Base-by-base conservation (phyloP, 2,797 vertebrate genomes). In the Salarias fasciatus region DNA sequence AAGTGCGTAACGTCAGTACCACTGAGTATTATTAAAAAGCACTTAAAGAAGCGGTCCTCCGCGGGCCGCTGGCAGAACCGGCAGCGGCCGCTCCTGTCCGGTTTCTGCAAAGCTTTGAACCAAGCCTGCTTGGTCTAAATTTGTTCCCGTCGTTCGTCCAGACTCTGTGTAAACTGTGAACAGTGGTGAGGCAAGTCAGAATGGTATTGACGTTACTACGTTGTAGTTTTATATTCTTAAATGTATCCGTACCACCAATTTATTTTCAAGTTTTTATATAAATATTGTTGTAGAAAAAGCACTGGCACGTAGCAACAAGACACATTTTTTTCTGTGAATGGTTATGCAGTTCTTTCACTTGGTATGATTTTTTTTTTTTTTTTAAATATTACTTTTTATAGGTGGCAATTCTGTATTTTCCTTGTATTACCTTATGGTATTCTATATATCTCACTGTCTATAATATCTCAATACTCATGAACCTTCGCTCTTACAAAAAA, bases 181-280 rank as follows among this genome's bases (percentile, higher is more conserved):
- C 86, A 88, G 85, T 90, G 81, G 80, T 86, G 77, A 82, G 86
- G 86, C 67, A 83, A 89, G 82, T 88, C 84, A 84, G 82, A 86
- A 88, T 82, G 91, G 90, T 90, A 88, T 91, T 91, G 89, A 89
- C 85, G 83, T 91, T 91, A 92, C 87, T 76, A 84, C 79, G 67
- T 88, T 87, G 89, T 93, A 91, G 87, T 92, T 91, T 86, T 92
- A 85, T 92, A 91, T 92, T 93, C 90, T 92, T 90, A 83, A 89
- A 88, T 90, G 88, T 92, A 86, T 86, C 86, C 66, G 83, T 88
- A 88, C 84, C 88, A 90, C 83, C 79, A 28, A 55, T 91, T 92
- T 90, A 83, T 91, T 92, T 92, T 90, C 18, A 63, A 72, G 85
- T 87, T 92, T 90, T 93, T 91, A 92, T 92, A 91, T 90, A 59